These are phyloP conservation scores for Adelges cooleyi DNA, from an alignment of 1,140 invertebrate genomes.

Conservation along the genomic window DNA sequence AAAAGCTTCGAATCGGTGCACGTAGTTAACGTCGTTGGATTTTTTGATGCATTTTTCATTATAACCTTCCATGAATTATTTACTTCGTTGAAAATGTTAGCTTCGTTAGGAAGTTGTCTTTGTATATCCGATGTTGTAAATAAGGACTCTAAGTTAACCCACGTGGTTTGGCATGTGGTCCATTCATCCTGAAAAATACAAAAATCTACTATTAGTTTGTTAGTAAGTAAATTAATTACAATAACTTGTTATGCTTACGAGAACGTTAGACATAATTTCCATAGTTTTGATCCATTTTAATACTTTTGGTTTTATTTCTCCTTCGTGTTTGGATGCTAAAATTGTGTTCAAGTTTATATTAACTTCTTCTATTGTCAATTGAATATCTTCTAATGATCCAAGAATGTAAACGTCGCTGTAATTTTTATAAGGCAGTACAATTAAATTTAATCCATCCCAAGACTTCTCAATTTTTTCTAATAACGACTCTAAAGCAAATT, in stretches of 20 bases:
- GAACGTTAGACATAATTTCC: slow-evolving; percentile 24
- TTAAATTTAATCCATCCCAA: slow-evolving; percentile 68
- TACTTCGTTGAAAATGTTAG: slow-evolving; percentile 75
- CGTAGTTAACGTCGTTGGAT: slow-evolving; percentile 72
- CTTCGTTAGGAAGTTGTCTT: slow-evolving; percentile 77
- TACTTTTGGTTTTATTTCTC: slow-evolving; percentile 64
- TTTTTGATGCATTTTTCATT: slow-evolving; percentile 68
- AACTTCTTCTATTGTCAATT: slow-evolving; percentile 67
- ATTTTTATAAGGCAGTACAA: slow-evolving; percentile 63
- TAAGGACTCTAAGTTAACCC: slow-evolving; percentile 96
- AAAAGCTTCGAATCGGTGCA: slow-evolving; percentile 87
- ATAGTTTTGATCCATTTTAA: slow-evolving; percentile 57
- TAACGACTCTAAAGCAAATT: slow-evolving; percentile 63
- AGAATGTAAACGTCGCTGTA: slow-evolving; percentile 68
- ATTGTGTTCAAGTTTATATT: slow-evolving; percentile 77
- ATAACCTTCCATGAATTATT: slow-evolving; percentile 91
- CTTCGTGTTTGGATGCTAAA: slow-evolving; percentile 51
- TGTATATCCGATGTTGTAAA: slow-evolving; percentile 97
- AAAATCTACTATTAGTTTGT: not conserved
- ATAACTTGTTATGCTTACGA: slow-evolving; percentile 1
- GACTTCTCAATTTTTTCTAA: slow-evolving; percentile 67
- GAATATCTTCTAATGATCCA: slow-evolving; percentile 70
- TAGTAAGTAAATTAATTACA: not conserved
- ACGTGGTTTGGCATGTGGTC: slow-evolving; percentile 91
- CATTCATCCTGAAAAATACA: slow-evolving; percentile 49